Conservation (phyloP, 2,888 invertebrate genomes). For the Flexamia atlantica region DNA sequence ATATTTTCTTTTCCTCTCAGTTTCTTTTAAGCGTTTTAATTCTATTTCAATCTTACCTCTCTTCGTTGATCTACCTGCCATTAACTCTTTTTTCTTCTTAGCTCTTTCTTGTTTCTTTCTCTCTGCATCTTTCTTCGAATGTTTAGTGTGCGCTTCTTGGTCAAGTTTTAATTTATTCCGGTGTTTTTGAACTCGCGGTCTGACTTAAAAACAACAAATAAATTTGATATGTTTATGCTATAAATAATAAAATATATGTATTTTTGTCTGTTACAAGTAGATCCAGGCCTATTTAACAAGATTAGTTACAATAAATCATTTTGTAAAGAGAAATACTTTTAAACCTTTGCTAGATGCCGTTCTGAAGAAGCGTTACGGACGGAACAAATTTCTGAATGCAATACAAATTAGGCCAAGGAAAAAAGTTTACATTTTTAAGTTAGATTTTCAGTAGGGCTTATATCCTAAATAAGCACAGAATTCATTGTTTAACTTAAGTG, state of each 20-base stretch:
- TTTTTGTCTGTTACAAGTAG: constrained; percentile 47
- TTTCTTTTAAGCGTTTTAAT: constrained; percentile 50
- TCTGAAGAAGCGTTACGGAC: constrained; percentile 56
- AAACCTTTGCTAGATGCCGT: constrained; percentile 51
- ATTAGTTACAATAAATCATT: constrained; percentile 52
- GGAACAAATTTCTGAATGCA: constrained; percentile 51
- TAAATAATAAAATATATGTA: constrained; percentile 52
- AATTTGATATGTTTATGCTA: constrained; percentile 46
- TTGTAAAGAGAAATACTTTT: constrained; percentile 52
- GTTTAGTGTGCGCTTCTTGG: constrained; percentile 46
- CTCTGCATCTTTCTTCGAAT: constrained; percentile 57
- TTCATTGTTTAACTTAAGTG: constrained; percentile 54
- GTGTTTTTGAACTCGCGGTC: constrained; percentile 54
- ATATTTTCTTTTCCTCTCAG: constrained; percentile 42
- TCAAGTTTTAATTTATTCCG: constrained; percentile 55
- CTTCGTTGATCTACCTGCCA: constrained; percentile 52
- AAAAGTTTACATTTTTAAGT: constrained; percentile 46
- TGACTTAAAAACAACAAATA: constrained; percentile 40
- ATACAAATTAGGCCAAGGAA: constrained; percentile 27
- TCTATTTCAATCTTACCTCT: constrained; percentile 52
- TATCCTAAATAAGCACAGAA: constrained; percentile 45
- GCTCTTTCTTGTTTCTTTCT: constrained; percentile 59
- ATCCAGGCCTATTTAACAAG: constrained; percentile 35
- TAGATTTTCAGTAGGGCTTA: constrained; percentile 47
- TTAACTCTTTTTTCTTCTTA: constrained; percentile 51